Conservation (phyloP, 2,113 vertebrate genomes). For the Irena cyanogastra region DNA sequence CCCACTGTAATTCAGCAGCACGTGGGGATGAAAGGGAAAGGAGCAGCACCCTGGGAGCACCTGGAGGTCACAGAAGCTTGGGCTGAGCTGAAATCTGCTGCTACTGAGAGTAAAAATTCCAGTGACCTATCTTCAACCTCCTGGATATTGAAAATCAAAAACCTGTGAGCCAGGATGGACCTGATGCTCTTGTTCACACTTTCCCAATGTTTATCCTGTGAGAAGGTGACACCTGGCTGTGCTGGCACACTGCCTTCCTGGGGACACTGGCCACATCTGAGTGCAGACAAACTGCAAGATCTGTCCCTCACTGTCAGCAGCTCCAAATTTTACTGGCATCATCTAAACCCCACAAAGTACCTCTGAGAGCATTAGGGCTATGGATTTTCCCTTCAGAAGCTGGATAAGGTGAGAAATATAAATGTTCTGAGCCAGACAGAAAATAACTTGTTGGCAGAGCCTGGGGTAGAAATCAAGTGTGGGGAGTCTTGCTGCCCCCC, state of each 20-base stretch:
- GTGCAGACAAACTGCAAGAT: background rate
- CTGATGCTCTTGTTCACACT: background rate
- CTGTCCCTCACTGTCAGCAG: background rate
- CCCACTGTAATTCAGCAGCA: background rate
- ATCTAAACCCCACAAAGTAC: background rate
- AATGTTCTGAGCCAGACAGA: background rate
- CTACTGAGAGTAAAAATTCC: background rate
- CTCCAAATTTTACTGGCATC: background rate
- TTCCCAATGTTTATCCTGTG: background rate
- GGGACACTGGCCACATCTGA: background rate
- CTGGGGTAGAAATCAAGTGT: background rate
- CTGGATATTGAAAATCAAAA: background rate
- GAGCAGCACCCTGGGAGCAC: background rate
- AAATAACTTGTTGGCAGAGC: background rate
- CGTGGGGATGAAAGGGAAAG: background rate
- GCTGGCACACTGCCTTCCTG: background rate
- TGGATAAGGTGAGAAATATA: background rate
- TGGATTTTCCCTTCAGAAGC: background rate
- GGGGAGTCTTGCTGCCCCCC: background rate
- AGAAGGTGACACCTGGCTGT: background rate
- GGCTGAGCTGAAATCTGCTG: background rate
- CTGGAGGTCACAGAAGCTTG: background rate
- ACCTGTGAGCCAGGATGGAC: background rate
- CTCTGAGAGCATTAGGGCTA: background rate
- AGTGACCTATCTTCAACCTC: background rate